phyloP scores from a whole-genome alignment of 2,113 vertebrate genomes.

The Grammomys dolichurus region DNA sequence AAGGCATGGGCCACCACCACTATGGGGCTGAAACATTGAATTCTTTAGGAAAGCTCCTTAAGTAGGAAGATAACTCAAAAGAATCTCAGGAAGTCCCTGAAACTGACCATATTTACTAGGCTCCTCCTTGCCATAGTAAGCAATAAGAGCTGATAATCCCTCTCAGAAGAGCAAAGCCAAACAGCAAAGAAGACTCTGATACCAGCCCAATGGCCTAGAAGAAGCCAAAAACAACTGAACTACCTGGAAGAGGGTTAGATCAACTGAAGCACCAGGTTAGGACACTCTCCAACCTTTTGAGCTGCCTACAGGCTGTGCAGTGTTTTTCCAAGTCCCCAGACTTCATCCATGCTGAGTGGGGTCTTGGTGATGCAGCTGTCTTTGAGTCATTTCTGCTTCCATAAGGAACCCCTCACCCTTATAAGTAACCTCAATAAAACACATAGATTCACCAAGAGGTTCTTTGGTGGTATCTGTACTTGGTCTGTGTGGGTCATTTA shows the following conservation, averaged over 20 bases:
- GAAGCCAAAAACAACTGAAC: neutral
- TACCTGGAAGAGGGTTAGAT: neutral
- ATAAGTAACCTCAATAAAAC: neutral
- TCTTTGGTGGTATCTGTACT: neutral
- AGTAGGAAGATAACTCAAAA: neutral
- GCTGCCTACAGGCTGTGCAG: neutral
- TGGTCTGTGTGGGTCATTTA: neutral
- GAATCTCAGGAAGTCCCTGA: neutral
- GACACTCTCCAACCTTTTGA: neutral
- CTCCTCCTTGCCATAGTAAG: neutral
- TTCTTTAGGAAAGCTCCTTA: neutral
- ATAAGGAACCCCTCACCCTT: neutral
- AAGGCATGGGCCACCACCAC: too few species aligned
- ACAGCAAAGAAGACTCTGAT: neutral
- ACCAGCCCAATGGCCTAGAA: neutral
- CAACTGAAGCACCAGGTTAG: neutral
- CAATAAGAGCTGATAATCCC: neutral
- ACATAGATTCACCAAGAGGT: neutral
- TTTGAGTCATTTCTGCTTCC: neutral
- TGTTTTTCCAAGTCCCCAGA: neutral
- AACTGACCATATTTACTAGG: neutral
- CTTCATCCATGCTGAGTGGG: neutral
- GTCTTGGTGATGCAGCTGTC: neutral
- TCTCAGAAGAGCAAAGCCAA: neutral
- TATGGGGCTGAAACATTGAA: neutral